Conservation (phyloP, 2,113 vertebrate genomes). For the Syngnathus scovelli region DNA sequence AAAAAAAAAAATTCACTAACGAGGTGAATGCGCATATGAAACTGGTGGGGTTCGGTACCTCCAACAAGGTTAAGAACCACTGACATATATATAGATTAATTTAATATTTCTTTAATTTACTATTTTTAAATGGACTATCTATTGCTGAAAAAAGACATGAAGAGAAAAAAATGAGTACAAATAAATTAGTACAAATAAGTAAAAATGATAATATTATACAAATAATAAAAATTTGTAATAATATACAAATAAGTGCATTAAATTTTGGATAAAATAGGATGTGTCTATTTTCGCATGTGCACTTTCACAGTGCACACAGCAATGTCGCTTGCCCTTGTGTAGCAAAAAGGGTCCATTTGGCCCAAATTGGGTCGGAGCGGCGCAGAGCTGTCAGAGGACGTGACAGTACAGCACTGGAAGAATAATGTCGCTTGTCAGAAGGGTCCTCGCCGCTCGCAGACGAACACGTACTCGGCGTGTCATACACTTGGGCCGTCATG, state of each 20-base stretch:
- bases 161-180: no score
- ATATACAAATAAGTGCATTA: background rate
- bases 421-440: conserved; percentile 69
- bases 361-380: conserved; percentile 31
- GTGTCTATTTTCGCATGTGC: background rate
- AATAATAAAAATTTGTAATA: no score
- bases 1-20: no score
- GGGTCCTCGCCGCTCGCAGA: conserved; percentile 53
- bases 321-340: background rate
- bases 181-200: no score
- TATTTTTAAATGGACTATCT: no score
- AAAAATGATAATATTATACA: no score
- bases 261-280: background rate
- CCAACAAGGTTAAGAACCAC: no score
- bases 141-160: no score
- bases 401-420: conserved; percentile 48
- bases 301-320: background rate
- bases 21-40: no score
- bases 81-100: no score
- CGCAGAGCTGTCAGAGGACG: conserved; percentile 34
- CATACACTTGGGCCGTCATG: conserved; percentile 53
- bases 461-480: conserved; percentile 68
- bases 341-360: background rate
- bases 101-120: no score
- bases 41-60: no score